Evolutionary conservation across 2,113 vertebrate genomes (phyloP), one percentile per base, ranked within the genome.

Genomic region (Myotis davidii): DNA sequence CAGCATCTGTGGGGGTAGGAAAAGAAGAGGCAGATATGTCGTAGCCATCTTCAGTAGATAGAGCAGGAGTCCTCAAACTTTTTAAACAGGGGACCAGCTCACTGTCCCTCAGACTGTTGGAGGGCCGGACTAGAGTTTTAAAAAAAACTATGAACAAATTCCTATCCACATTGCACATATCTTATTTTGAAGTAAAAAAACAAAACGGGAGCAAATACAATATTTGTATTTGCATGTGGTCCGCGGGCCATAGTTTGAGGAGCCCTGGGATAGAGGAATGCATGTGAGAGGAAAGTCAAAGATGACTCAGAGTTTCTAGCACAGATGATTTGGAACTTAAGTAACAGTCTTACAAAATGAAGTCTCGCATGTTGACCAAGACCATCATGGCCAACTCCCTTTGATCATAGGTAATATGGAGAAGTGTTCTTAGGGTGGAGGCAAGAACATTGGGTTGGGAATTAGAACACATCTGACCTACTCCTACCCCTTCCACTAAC

Each of bases 381-480:
- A 20, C 25, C 21, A 29, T 74, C 17, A 21, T 50, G 70, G 81
- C n/a, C 32, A 67, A 65, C 74, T 4, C 21, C 23, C 45, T 82
- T 56, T 48, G 42, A 64, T 76, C 21, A 14, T 9, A 12, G 29
- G 14, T 9, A 50, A 42, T 6, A 29, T 45, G 67, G 37, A 82
- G 48, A 86, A 72, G 5, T 48, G 16, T 39, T 1, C 34, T 14
- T 23, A n/a, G 32, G 32, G 20, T 59, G 25, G 20, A 21, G 56
- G 39, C 39, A 48, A 93, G 61, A 45, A 56, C 12, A 18, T 1
- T 39, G 65, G 59, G 13, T 13, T 21, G 11, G 10, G 37, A 70
- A 42, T 59, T n/a, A 37, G 27, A 32, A 61, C 27, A 54, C 29
- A 2, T 0, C 3, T 0, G 3, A 56, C 20, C 17, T 56, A 13